Conservation (phyloP, 1,140 invertebrate genomes). For the Phenacoccus solenopsis region DNA sequence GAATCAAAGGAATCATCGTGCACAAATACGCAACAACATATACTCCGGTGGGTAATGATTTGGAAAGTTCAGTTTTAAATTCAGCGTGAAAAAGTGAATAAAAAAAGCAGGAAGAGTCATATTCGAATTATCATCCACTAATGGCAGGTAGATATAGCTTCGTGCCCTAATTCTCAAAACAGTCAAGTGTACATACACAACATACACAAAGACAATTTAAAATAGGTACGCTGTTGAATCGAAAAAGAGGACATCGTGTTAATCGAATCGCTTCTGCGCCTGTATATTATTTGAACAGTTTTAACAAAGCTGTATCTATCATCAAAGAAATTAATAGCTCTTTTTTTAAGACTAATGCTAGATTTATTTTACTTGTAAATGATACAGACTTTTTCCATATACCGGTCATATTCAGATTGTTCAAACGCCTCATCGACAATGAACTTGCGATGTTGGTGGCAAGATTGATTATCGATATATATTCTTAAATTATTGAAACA, state of each 20-base stretch:
- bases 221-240: slow-evolving; percentile 51
- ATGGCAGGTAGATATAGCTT: slow-evolving; percentile 68
- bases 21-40: slow-evolving; percentile 72
- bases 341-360: slow-evolving; percentile 59
- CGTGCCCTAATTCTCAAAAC: slow-evolving; percentile 38
- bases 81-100: slow-evolving; percentile 55
- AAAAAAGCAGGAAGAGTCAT: too few species aligned
- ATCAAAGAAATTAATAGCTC: slow-evolving; percentile 61
- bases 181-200: too few species aligned
- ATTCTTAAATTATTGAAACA: slow-evolving; percentile 53
- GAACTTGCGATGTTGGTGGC: slow-evolving; percentile 70
- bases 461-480: slow-evolving; percentile 78
- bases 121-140: slow-evolving; percentile 60
- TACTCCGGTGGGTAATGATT: slow-evolving; percentile 50
- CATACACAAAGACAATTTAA: slow-evolving; percentile 59
- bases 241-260: slow-evolving; percentile 57
- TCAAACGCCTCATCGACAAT: slow-evolving; percentile 71
- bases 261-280: slow-evolving; percentile 80
- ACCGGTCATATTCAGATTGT: slow-evolving; percentile 68
- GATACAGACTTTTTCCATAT: slow-evolving; percentile 52
- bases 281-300: slow-evolving; percentile 72
- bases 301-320: slow-evolving; percentile 58
- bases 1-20: slow-evolving; percentile 51
- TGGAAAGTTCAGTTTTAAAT: slow-evolving; percentile 63
- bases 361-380: slow-evolving; percentile 83